Conservation (phyloP, 2,113 vertebrate genomes). For the Cryptoleucopteryx plumbea region DNA sequence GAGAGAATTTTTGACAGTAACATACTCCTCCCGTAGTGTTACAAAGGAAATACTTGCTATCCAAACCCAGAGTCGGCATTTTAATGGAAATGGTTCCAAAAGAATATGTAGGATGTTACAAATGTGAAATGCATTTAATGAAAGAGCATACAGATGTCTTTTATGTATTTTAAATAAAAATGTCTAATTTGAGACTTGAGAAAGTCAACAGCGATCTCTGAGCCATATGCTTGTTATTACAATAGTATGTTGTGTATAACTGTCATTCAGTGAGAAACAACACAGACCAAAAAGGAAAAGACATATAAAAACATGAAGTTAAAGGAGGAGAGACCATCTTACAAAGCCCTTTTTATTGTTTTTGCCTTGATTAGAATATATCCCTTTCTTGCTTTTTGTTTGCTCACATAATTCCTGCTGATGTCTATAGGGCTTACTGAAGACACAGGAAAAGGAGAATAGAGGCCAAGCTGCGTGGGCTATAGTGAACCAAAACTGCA, state of each 20-base stretch:
- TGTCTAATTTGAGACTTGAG: slow-evolving; percentile 35
- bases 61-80: neutral
- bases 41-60: slow-evolving; percentile 37
- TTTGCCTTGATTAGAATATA: neutral
- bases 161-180: slow-evolving; percentile 60
- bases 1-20: slow-evolving; percentile 42
- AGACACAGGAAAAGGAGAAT: neutral
- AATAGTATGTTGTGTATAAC: neutral
- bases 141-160: slow-evolving; percentile 43
- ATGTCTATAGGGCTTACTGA: neutral
- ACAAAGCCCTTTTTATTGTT: neutral
- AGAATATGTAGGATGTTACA: slow-evolving; percentile 28
- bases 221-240: slow-evolving; percentile 20
- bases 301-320: neutral
- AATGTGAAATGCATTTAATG: slow-evolving; percentile 51
- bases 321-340: neutral
- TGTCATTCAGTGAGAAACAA: slow-evolving; percentile 4
- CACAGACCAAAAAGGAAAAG: slow-evolving; percentile 1
- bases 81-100: slow-evolving; percentile 21
- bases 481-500: slow-evolving; percentile 15
- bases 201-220: neutral
- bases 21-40: slow-evolving; percentile 23
- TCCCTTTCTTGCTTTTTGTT: neutral
- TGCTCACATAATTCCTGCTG: neutral
- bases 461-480: neutral